A percentile compares a stretch with the other conserved stretches of the same genome.
These are phyloP conservation scores for Orius insidiosus DNA, from an alignment of 1,140 invertebrate genomes.

Conservation along the genomic window DNA sequence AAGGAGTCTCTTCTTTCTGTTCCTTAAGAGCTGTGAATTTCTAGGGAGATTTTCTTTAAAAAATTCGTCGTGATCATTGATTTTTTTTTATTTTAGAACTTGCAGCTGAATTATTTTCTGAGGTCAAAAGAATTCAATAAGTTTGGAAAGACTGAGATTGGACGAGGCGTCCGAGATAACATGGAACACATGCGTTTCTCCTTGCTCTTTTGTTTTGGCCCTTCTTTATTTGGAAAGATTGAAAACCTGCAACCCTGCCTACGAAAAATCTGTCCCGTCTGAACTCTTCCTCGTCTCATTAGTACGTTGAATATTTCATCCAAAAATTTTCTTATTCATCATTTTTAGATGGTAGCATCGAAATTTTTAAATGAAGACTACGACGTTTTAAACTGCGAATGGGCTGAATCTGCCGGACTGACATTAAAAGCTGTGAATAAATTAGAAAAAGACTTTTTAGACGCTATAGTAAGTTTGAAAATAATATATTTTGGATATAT, in stretches of 20 bases:
- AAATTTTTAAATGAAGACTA: constrained; percentile 85
- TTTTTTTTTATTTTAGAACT: constrained; percentile 41
- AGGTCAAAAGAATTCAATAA: constrained; percentile 42
- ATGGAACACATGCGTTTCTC: constrained; percentile 65
- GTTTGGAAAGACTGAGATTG: constrained; percentile 59
- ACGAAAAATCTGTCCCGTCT: constrained; percentile 61
- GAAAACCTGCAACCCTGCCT: constrained; percentile 61
- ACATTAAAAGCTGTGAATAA: constrained; percentile 56
- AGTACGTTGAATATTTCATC: constrained; percentile 38
- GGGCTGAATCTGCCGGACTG: constrained; percentile 65
- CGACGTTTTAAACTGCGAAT: constrained; percentile 73
- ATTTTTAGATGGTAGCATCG: constrained; percentile 72
- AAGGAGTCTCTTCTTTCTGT: too few species aligned
- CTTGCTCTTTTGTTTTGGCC: constrained; percentile 64
- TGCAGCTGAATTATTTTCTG: constrained; percentile 63
- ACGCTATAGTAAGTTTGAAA: constrained; percentile 59
- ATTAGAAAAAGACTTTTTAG: constrained; percentile 73
- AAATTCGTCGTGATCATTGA: too few species aligned
- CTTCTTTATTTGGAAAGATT: constrained; percentile 75
- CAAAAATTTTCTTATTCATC: neutral
- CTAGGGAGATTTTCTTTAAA: too few species aligned
- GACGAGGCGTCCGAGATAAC: constrained; percentile 61
- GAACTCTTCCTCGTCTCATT: constrained; percentile 83
- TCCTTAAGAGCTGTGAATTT: too few species aligned
- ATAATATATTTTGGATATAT: neutral